A percentile compares a stretch with the other conserved stretches of the same genome.
Evolutionary conservation across 2,113 vertebrate genomes (phyloP).

Genomic region (Odontophorus gujanensis): DNA sequence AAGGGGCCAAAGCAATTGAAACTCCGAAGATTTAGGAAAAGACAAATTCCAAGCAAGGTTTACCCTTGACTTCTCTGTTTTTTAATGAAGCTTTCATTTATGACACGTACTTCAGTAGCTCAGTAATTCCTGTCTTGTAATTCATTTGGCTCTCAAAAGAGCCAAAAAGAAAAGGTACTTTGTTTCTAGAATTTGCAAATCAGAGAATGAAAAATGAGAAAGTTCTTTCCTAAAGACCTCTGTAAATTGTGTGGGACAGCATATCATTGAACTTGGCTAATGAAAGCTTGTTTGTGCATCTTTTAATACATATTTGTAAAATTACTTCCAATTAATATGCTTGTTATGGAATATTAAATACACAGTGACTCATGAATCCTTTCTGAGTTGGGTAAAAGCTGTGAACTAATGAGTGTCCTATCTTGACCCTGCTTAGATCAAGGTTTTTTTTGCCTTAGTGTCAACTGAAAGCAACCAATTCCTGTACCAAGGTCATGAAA

Average conservation of each 20-base stretch:
- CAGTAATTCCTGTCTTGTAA: background rate
- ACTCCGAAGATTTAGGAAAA: background rate
- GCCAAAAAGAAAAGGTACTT: background rate
- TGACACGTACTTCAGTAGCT: background rate
- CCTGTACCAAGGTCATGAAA: background rate
- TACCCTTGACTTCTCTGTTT: background rate
- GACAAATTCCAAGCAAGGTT: background rate
- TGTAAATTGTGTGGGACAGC: fast-evolving
- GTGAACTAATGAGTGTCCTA: background rate
- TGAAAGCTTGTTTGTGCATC: fast-evolving
- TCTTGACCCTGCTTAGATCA: background rate
- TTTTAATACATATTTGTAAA: background rate
- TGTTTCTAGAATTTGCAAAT: background rate
- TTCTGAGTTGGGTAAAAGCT: background rate
- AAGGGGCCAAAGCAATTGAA: background rate
- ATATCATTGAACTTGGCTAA: fast-evolving
- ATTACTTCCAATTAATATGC: background rate
- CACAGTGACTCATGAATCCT: background rate
- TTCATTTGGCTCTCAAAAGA: background rate
- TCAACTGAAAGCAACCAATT: background rate
- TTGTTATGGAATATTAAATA: background rate
- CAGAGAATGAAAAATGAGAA: background rate
- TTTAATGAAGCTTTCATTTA: background rate
- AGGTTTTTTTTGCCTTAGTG: background rate
- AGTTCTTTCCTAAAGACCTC: background rate